Conservation (phyloP, 2,797 vertebrate genomes). For the Masticophis lateralis region DNA sequence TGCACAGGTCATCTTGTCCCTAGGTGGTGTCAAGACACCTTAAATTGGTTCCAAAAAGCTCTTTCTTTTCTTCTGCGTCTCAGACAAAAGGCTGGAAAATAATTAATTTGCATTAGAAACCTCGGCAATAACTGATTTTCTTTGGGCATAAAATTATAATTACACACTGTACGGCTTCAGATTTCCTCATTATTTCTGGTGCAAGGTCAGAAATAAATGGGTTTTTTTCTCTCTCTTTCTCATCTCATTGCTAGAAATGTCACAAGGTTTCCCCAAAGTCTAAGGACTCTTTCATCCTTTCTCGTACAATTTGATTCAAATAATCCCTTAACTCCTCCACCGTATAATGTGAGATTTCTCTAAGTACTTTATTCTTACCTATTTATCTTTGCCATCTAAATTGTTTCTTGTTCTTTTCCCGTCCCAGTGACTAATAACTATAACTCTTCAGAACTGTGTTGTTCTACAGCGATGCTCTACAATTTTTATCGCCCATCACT, state of each 20-base stretch:
- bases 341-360: neutral
- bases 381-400: conserved; percentile 5
- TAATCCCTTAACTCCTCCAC: neutral
- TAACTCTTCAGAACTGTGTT: neutral
- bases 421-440: neutral
- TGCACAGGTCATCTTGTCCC: neutral
- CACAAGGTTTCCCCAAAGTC: neutral
- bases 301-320: neutral
- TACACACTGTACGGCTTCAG: neutral
- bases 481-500: neutral
- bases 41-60: no score
- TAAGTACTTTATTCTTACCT: neutral
- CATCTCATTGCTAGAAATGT: neutral
- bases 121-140: neutral
- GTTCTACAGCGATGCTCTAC: neutral
- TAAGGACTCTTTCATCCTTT: neutral
- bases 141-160: neutral
- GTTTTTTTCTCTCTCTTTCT: no score
- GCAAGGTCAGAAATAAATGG: neutral
- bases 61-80: neutral
- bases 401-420: neutral
- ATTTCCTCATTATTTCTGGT: neutral
- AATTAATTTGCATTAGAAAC: neutral
- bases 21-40: neutral
- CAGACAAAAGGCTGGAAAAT: neutral